A percentile compares a stretch with the other conserved stretches of the same genome.
Conservation (phyloP, 2,888 invertebrate genomes). For the Leptopilina myrica region DNA sequence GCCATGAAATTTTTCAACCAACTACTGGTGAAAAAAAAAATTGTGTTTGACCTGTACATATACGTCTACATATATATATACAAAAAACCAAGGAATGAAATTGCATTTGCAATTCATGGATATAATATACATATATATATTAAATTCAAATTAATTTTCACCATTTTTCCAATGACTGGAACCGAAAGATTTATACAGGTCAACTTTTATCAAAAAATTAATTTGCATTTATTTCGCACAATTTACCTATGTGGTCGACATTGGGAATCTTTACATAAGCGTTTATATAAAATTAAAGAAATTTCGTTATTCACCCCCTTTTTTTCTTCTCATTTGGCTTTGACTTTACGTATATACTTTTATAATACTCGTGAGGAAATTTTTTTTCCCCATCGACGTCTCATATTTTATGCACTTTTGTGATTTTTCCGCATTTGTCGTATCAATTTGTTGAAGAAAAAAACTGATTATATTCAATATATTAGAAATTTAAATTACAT, state of each 20-base stretch:
- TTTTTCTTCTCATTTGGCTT: background rate
- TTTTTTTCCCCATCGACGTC: slow-evolving; percentile 54
- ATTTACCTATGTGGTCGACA: background rate
- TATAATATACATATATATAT: slow-evolving; percentile 1
- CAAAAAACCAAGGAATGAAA: slow-evolving; percentile 2
- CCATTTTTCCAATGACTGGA: background rate
- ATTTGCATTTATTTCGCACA: slow-evolving; percentile 5
- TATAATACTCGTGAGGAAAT: background rate
- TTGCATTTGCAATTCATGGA: slow-evolving; percentile 27
- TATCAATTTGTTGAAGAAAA: background rate
- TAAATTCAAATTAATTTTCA: slow-evolving; percentile 18
- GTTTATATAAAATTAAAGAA: background rate
- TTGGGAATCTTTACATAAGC: background rate
- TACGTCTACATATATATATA: background rate
- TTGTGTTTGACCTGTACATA: slow-evolving; percentile 16
- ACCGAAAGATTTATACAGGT: background rate
- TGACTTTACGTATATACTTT: background rate
- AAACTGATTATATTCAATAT: no score
- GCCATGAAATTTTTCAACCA: slow-evolving; percentile 8
- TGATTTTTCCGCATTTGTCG: slow-evolving; percentile 55
- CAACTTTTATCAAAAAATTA: background rate
- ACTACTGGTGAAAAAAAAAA: slow-evolving; percentile 15
- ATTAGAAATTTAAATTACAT: no score
- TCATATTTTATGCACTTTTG: slow-evolving; percentile 64
- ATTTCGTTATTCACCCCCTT: background rate